A percentile compares a stretch with the other conserved stretches of the same genome.
Evolutionary conservation across 30 jellyfish, hydroid and myxozoan genomes (phyloP).

Genomic region (Rhopilema esculentum): DNA sequence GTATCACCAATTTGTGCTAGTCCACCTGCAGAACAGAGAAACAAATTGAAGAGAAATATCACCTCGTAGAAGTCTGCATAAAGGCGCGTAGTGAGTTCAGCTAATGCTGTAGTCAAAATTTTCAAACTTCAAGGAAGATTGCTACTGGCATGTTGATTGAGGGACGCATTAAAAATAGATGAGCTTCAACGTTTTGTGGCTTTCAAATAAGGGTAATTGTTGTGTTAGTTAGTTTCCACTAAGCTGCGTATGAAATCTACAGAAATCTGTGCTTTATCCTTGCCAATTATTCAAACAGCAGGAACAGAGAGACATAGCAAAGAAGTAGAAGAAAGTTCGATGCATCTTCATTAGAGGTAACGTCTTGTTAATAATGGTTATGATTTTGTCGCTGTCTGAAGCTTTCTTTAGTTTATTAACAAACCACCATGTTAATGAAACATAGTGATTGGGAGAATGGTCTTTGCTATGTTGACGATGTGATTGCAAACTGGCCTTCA

Average conservation of each 20-base stretch:
- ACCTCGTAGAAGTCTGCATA: background rate
- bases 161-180: slow-evolving; percentile 21
- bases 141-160: background rate
- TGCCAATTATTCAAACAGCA: background rate
- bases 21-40: background rate
- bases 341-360: background rate
- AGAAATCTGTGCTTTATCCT: background rate
- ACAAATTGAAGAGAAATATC: background rate
- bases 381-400: background rate
- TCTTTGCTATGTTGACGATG: too few species aligned
- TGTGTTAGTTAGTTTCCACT: slow-evolving; percentile 4
- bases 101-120: background rate
- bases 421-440: too few species aligned
- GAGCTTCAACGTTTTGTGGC: slow-evolving; percentile 31
- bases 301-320: background rate
- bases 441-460: too few species aligned
- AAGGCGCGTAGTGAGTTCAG: background rate
- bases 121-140: background rate
- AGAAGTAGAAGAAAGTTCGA: background rate
- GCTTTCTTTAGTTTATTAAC: background rate
- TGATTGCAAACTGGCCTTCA: too few species aligned
- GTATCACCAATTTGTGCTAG: background rate
- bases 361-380: background rate
- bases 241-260: background rate
- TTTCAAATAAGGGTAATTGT: slow-evolving; percentile 5